Conservation (phyloP, 2,888 invertebrate species). For the Apoda limacodes region DNA sequence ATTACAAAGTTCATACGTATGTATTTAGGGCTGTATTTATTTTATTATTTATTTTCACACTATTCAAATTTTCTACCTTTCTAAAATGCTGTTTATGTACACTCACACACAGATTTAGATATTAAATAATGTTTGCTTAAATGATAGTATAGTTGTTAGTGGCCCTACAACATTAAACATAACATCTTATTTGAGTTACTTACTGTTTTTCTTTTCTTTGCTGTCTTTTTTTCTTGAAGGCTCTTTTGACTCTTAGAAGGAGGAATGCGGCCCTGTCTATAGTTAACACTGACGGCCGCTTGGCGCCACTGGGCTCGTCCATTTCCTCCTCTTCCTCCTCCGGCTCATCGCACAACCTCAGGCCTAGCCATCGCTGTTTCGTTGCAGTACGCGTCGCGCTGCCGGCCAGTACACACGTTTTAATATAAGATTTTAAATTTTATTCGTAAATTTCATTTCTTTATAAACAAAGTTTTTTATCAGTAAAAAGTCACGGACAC, state of each 20-base stretch:
- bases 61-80: constrained; percentile 27
- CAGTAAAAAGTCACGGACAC: too few relatives aligned
- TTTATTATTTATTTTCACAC: too few relatives aligned
- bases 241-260: constrained; percentile 86
- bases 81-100: constrained; percentile 28
- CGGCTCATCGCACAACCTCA: constrained; percentile 66
- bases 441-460: too few relatives aligned
- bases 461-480: too few relatives aligned
- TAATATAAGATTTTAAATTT: too few relatives aligned
- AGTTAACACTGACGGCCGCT: constrained; percentile 77
- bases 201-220: constrained; percentile 89
- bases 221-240: constrained; percentile 90
- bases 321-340: constrained; percentile 50
- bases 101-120: too few relatives aligned
- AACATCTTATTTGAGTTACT: too few relatives aligned
- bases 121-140: too few relatives aligned
- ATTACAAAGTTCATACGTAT: too few relatives aligned
- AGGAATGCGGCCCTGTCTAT: constrained; percentile 92
- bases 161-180: too few relatives aligned
- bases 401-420: constrained; percentile 23
- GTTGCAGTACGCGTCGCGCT: constrained; percentile 50
- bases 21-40: too few relatives aligned
- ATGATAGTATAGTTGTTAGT: too few relatives aligned
- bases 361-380: constrained; percentile 65
- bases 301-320: constrained; percentile 58